phyloP scores from a whole-genome alignment of 2,113 vertebrate species.

The Atlantisia rogersi region DNA sequence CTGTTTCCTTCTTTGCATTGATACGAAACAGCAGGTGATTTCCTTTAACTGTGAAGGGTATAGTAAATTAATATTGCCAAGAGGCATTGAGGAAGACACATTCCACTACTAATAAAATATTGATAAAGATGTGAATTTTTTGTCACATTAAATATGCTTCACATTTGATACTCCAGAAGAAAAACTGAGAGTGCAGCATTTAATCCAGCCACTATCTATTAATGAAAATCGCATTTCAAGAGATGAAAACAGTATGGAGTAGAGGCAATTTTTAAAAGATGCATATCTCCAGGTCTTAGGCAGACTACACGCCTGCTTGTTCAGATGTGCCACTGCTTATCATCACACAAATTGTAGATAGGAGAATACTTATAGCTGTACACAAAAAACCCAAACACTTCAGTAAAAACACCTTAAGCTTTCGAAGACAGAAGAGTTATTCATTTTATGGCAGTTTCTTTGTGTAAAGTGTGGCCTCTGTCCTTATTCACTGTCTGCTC shows the following conservation, averaged over 20 bases:
- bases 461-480: not conserved
- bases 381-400: not conserved
- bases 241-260: not conserved
- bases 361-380: not conserved
- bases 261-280: not conserved
- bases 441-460: not conserved
- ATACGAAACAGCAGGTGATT: constrained; percentile 49
- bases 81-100: constrained; percentile 11
- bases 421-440: not conserved
- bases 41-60: constrained; percentile 9
- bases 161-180: not conserved
- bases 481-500: not conserved
- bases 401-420: not conserved
- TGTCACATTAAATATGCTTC: constrained; percentile 41
- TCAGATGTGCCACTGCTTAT: not conserved
- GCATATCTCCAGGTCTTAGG: not conserved
- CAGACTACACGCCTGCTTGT: not conserved
- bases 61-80: constrained; percentile 50
- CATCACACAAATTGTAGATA: not conserved
- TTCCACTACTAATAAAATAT: constrained; percentile 54
- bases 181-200: not conserved
- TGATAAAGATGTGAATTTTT: constrained; percentile 37
- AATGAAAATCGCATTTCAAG: constrained; percentile 30
- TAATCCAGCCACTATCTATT: constrained; percentile 13
- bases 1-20: not conserved